Percentiles rank a stretch among this genome's conserved stretches.
These are phyloP conservation scores for Anneissia japonica DNA, from an alignment of 35 echinoderm and acorn worm species.

Conservation along the genomic window DNA sequence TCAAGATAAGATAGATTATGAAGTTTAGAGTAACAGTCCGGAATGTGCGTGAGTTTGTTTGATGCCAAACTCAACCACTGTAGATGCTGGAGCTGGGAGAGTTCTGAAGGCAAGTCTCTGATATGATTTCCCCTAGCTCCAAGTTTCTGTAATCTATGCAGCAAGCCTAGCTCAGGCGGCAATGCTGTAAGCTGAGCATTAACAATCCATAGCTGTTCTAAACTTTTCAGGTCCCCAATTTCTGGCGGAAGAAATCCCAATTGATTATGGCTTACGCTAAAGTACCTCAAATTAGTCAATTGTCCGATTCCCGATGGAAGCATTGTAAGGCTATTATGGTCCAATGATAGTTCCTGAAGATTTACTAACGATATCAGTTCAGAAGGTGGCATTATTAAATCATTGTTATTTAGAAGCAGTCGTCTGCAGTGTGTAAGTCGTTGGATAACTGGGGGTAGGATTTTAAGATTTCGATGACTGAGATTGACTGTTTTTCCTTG, in stretches of 20 bases:
- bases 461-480: constrained; percentile 61
- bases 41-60: constrained; percentile 46
- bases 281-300: constrained; percentile 66
- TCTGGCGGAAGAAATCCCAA: constrained; percentile 72
- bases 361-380: constrained; percentile 60
- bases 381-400: constrained; percentile 76
- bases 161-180: constrained; percentile 67
- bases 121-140: constrained; percentile 76
- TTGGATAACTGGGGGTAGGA: constrained; percentile 59
- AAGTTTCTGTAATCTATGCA: constrained; percentile 60
- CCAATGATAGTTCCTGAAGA: constrained; percentile 68
- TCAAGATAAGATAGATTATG: constrained; percentile 61
- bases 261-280: constrained; percentile 84
- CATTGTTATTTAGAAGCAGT: constrained; percentile 86
- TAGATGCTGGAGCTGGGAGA: constrained; percentile 45
- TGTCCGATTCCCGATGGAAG: constrained; percentile 74
- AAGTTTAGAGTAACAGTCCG: constrained; percentile 57
- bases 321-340: constrained; percentile 80
- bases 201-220: constrained; percentile 75
- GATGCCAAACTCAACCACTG: constrained; percentile 72
- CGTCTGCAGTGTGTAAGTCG: constrained; percentile 52
- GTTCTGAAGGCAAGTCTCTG: constrained; percentile 48
- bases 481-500: constrained; percentile 59
- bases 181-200: constrained; percentile 47
- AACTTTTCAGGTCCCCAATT: constrained; percentile 77